phyloP scores from a whole-genome alignment of 2,797 vertebrate genomes.

The Neomorphus geoffroyi region DNA sequence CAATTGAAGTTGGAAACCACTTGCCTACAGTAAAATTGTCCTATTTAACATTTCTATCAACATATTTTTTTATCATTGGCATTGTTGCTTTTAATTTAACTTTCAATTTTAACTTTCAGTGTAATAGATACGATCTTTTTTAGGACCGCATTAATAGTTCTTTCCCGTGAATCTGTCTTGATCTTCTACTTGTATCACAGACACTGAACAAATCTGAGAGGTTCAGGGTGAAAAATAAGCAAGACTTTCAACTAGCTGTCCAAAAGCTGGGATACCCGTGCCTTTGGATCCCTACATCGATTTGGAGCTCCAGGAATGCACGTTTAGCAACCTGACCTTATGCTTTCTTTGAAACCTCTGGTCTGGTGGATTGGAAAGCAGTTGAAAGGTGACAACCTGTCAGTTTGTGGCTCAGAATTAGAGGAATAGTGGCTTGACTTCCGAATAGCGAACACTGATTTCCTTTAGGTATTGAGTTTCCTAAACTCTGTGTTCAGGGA shows the following conservation, averaged over 20 bases:
- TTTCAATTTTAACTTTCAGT: slow-evolving; percentile 60
- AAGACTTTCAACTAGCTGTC: neutral
- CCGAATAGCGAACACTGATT: neutral
- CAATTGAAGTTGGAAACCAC: slow-evolving; percentile 74
- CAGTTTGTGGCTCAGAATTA: neutral
- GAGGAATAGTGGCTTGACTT: neutral
- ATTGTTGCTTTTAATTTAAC: slow-evolving; percentile 70
- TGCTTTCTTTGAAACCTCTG: neutral
- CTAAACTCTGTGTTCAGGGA: neutral
- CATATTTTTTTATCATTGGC: slow-evolving; percentile 70
- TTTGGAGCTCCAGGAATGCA: neutral
- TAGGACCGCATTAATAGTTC: neutral
- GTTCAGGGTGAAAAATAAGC: neutral
- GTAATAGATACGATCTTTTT: slow-evolving; percentile 51
- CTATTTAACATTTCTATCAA: slow-evolving; percentile 76
- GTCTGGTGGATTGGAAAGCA: neutral
- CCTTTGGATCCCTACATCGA: neutral
- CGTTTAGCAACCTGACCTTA: neutral
- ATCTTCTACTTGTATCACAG: neutral
- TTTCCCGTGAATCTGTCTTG: neutral
- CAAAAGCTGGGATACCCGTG: neutral
- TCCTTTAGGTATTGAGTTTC: neutral
- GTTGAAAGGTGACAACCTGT: neutral
- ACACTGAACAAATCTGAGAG: neutral
- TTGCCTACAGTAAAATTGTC: slow-evolving; percentile 77